These are phyloP conservation scores for Macropis europaea DNA, from an alignment of 2,888 invertebrate species.

Conservation along the genomic window DNA sequence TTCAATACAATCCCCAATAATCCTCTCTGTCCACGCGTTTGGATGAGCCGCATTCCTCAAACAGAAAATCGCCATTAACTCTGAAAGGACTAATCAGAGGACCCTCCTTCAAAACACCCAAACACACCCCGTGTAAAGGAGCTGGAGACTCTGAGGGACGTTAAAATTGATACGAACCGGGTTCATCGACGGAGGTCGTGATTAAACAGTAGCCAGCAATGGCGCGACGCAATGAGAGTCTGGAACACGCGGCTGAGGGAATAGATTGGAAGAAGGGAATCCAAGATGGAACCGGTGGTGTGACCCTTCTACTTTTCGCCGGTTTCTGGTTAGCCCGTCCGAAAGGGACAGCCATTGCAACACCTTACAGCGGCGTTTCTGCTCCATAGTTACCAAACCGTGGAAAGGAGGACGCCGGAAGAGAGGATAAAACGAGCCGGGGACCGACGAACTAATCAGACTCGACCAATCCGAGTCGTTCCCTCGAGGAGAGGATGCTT, in stretches of 20 bases:
- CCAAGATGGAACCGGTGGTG: slow-evolving; percentile 2
- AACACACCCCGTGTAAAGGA: too few species aligned
- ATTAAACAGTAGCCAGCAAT: slow-evolving; percentile 50
- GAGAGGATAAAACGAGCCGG: slow-evolving; percentile 63
- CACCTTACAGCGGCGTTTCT: slow-evolving; percentile 51
- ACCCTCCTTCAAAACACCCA: too few species aligned
- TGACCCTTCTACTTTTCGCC: slow-evolving; percentile 27
- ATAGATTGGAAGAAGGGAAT: slow-evolving; percentile 25
- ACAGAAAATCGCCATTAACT: too few species aligned
- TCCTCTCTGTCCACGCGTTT: too few species aligned
- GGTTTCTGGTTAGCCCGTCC: slow-evolving; percentile 49
- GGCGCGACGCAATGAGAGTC: not conserved
- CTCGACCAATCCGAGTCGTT: slow-evolving; percentile 73
- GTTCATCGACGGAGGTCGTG: slow-evolving; percentile 46
- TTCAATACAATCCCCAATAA: too few species aligned
- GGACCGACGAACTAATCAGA: slow-evolving; percentile 76
- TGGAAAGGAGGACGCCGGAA: slow-evolving; percentile 42
- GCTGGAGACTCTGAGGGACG: too few species aligned
- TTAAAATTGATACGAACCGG: too few species aligned
- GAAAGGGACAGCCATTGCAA: slow-evolving; percentile 44
- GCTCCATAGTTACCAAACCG: slow-evolving; percentile 59
- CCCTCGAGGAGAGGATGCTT: slow-evolving; percentile 58
- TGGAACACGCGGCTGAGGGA: too few species aligned
- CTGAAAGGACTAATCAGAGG: too few species aligned
- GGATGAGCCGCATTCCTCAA: too few species aligned